Conservation (phyloP, 2,797 vertebrate species). For the Semotilus atromaculatus region DNA sequence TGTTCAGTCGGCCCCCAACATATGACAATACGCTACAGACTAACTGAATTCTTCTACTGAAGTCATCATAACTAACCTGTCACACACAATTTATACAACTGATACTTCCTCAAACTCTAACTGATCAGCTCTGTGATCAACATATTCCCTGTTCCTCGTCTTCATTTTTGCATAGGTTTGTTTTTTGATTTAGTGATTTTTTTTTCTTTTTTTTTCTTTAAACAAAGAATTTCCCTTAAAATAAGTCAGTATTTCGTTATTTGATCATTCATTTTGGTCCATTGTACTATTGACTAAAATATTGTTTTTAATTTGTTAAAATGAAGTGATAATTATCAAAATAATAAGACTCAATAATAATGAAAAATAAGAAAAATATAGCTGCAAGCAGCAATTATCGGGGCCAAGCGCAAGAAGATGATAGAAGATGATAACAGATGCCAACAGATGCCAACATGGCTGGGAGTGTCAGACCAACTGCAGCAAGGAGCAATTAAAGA, state of each 20-base stretch:
- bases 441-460: too few relatives aligned
- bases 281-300: background rate
- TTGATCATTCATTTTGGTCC: background rate
- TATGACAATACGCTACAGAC: conserved; percentile 46
- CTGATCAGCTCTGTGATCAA: conserved; percentile 63
- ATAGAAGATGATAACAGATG: too few relatives aligned
- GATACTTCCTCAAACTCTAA: conserved; percentile 72
- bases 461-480: too few relatives aligned
- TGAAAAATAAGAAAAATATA: background rate
- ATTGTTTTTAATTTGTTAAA: background rate
- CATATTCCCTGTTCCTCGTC: background rate
- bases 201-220: background rate
- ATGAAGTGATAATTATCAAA: conserved; percentile 2
- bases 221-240: background rate
- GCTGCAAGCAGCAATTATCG: too few relatives aligned
- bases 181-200: background rate
- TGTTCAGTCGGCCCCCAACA: conserved; percentile 69
- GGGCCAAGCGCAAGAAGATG: too few relatives aligned
- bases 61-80: conserved; percentile 31
- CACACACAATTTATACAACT: conserved; percentile 11
- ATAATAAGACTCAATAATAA: background rate
- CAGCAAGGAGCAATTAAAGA: too few relatives aligned
- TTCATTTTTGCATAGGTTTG: background rate
- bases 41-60: conserved; percentile 18
- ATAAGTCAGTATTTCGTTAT: background rate